Percentiles rank a stretch among this genome's conserved stretches.
Conservation (phyloP, 2,888 invertebrate species). For the Bursaphelenchus okinawaensis region DNA sequence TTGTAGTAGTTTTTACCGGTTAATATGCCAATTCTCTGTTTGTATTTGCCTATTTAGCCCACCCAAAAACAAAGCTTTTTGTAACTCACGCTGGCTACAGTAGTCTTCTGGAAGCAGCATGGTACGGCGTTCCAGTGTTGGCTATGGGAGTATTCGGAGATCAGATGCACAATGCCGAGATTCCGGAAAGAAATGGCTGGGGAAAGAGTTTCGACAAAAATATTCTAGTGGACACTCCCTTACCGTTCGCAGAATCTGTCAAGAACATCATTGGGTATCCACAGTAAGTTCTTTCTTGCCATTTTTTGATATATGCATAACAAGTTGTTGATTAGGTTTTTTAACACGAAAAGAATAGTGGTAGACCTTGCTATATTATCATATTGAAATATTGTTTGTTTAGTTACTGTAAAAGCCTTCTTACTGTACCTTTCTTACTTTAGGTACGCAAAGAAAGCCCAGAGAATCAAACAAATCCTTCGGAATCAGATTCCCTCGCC, state of each 20-base stretch:
- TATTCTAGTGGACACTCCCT: constrained; percentile 20
- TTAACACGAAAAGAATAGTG: too few relatives aligned
- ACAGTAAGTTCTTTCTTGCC: constrained; percentile 6
- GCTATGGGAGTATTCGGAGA: constrained; percentile 12
- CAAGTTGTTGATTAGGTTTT: too few relatives aligned
- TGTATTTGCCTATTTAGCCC: constrained; percentile 15
- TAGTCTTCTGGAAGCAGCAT: constrained; percentile 10
- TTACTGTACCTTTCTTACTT: background rate
- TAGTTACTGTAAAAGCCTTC: too few relatives aligned
- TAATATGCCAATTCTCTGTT: constrained; percentile 33
- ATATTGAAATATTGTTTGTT: too few relatives aligned
- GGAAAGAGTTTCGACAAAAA: constrained; percentile 23
- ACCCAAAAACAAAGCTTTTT: constrained; percentile 7
- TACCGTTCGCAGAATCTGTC: constrained; percentile 3
- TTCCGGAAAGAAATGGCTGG: constrained; percentile 37
- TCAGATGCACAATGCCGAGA: constrained; percentile 26
- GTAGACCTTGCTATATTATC: too few relatives aligned
- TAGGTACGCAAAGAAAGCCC: background rate
- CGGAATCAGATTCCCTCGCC: background rate
- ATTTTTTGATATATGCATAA: too few relatives aligned
- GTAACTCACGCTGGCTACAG: constrained; percentile 15
- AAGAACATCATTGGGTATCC: constrained; percentile 3
- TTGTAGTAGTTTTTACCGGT: too few relatives aligned
- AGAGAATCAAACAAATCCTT: background rate
- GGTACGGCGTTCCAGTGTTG: constrained; percentile 10